Evolutionary conservation across 1,140 invertebrate species (phyloP), one percentile per base, ranked within the genome.

Genomic region (Pseudoatta argentina): DNA sequence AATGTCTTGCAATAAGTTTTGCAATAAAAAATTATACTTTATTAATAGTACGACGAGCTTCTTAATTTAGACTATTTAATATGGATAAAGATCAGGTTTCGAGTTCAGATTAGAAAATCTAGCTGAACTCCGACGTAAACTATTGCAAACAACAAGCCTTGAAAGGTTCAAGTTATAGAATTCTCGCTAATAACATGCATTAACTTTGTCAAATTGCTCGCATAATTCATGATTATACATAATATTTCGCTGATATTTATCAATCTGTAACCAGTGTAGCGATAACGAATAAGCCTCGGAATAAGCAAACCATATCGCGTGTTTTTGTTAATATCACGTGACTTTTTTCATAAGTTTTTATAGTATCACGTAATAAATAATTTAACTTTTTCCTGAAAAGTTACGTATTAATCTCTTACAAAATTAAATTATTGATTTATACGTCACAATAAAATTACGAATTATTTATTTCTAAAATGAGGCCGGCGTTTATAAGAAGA

Each of bases 151-250:
- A 71, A 71, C 16, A 44, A 8, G 16, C 78, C 66, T 81, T 72
- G 66, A 81, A 71, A 57, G 71, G 18, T 59, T 59, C 66, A 57
- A 57, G 34, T 57, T 81, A 18, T 44, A 44, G 10, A 81, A 8
- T 18, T 57, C n/a, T 27, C 30, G 16, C n/a, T 72, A 81, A 81
- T 82, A 73, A 59, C 39, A 4, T 21, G 12, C 14, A 75, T 83
- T 83, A 75, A 75, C 39, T 24, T 39, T 18, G 53, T 16, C 12
- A 82, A 61, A 61, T 30, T 61, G 55, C 12, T 63, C 18, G 55
- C 24, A 39, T 39, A n/a, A 30, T 73, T 82, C 12, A 30, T 30
- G 10, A 82, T 82, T 83, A 75, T 61, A 61, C 67, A 24, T 59
- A 64, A 69, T 59, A 61, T 81, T 59, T 3, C 16, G 18, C 30